Conservation (phyloP, 2,797 vertebrate genomes). For the Micromesistius poutassou region DNA sequence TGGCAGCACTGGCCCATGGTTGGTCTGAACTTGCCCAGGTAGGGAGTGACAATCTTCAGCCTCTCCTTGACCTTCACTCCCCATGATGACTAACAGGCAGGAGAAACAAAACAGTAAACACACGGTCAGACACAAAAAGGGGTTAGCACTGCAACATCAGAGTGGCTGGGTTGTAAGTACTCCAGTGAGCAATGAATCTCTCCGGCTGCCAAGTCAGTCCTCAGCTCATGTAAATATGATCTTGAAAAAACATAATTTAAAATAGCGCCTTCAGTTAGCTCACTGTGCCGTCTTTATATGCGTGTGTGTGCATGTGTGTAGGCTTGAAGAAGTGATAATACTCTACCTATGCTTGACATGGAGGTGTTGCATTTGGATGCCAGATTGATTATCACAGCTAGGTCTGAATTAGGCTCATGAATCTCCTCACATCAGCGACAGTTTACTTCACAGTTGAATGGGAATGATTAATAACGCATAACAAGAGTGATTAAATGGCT, state of each 20-base stretch:
- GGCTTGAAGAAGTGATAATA: neutral
- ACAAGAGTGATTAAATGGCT: slow-evolving; percentile 21
- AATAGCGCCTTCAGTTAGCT: slow-evolving; percentile 10
- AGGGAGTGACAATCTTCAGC: slow-evolving; percentile 70
- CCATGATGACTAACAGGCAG: slow-evolving; percentile 60
- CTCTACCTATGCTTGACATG: neutral
- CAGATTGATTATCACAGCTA: slow-evolving; percentile 33
- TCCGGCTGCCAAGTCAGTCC: slow-evolving; percentile 9
- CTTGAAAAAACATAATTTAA: slow-evolving; percentile 21
- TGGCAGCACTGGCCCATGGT: slow-evolving; percentile 82
- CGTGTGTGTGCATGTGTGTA: neutral
- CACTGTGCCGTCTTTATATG: slow-evolving; percentile 6
- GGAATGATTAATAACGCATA: slow-evolving; percentile 42
- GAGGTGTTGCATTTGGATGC: slow-evolving; percentile 26
- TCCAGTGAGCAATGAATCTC: neutral
- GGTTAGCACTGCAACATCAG: neutral
- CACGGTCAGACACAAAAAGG: neutral
- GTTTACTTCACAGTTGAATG: slow-evolving; percentile 25
- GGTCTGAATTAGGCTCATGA: slow-evolving; percentile 34
- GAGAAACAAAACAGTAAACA: slow-evolving; percentile 31
- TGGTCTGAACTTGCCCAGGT: slow-evolving; percentile 78
- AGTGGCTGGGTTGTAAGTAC: neutral
- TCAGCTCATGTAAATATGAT: slow-evolving; percentile 15
- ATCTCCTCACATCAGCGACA: slow-evolving; percentile 44
- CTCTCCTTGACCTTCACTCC: slow-evolving; percentile 68